Percentiles rank a stretch among this genome's conserved stretches.
Conservation (phyloP, 2,113 vertebrate genomes). For the Halcyon malimbica region DNA sequence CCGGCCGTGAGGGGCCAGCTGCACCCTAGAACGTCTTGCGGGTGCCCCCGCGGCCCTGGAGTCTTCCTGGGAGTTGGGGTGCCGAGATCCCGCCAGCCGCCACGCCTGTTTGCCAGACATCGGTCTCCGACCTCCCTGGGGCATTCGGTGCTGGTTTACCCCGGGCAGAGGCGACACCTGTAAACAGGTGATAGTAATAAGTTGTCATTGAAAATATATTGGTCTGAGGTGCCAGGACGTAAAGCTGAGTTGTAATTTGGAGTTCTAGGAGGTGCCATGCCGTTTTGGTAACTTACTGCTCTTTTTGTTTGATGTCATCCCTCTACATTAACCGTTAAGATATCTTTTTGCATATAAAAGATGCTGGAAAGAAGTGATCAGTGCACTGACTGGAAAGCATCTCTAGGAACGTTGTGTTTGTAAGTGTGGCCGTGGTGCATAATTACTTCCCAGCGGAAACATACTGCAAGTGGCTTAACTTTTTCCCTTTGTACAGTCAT, state of each 20-base stretch:
- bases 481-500: rapidly evolving
- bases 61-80: background rate
- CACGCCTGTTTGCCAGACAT: background rate
- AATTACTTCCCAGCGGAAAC: background rate
- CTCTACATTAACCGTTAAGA: rapidly evolving
- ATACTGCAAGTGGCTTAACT: background rate
- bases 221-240: background rate
- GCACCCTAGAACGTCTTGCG: too few species aligned
- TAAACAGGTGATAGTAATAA: background rate
- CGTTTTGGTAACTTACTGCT: background rate
- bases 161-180: background rate
- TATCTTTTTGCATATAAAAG: background rate
- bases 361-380: too few species aligned
- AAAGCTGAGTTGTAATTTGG: background rate
- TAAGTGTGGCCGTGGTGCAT: rapidly evolving
- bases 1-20: rapidly evolving
- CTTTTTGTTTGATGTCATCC: background rate
- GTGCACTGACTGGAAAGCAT: rapidly evolving
- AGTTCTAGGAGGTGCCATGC: background rate
- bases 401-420: background rate
- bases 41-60: too few species aligned
- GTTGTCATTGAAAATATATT: background rate
- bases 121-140: too few species aligned
- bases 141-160: rapidly evolving
- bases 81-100: too few species aligned